Conservation (phyloP, 2,888 invertebrate genomes). For the Drosophila barbarae region DNA sequence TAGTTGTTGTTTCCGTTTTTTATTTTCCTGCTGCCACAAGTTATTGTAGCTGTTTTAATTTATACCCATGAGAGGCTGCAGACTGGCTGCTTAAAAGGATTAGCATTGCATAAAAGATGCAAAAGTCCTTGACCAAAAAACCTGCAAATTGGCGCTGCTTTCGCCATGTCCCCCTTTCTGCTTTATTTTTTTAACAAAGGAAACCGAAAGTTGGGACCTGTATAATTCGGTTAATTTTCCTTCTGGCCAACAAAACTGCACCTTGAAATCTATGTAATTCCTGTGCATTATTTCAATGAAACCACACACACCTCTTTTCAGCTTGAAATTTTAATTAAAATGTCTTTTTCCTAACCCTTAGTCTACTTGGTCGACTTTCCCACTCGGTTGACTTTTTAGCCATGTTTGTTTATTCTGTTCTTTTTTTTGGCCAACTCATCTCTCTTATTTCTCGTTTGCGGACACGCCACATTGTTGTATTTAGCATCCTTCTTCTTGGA, state of each 20-base stretch:
- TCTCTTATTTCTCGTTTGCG: constrained; percentile 13
- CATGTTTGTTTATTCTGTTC: constrained; percentile 35
- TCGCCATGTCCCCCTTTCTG: not conserved
- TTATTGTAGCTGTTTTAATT: constrained; percentile 50
- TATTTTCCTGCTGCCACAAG: constrained; percentile 14
- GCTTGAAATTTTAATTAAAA: constrained; percentile 8
- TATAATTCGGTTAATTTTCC: constrained; percentile 3
- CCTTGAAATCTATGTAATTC: no score
- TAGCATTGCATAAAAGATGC: constrained; percentile 54
- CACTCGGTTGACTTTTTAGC: constrained; percentile 10
- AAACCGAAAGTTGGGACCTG: not conserved
- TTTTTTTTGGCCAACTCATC: constrained; percentile 48
- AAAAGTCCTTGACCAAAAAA: constrained; percentile 65
- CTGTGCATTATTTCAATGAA: constrained; percentile 2
- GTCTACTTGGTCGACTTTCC: not conserved
- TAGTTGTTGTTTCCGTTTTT: constrained; percentile 26
- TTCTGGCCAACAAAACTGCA: not conserved
- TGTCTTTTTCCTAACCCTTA: no score
- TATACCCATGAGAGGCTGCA: constrained; percentile 54
- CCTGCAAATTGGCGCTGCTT: constrained; percentile 32
- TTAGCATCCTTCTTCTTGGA: constrained; percentile 21
- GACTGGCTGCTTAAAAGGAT: constrained; percentile 56
- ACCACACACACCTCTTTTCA: not conserved
- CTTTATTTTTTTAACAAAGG: not conserved
- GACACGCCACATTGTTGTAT: constrained; percentile 35